phyloP scores from a whole-genome alignment of 1,140 invertebrate genomes.

The Drosophila obscura region DNA sequence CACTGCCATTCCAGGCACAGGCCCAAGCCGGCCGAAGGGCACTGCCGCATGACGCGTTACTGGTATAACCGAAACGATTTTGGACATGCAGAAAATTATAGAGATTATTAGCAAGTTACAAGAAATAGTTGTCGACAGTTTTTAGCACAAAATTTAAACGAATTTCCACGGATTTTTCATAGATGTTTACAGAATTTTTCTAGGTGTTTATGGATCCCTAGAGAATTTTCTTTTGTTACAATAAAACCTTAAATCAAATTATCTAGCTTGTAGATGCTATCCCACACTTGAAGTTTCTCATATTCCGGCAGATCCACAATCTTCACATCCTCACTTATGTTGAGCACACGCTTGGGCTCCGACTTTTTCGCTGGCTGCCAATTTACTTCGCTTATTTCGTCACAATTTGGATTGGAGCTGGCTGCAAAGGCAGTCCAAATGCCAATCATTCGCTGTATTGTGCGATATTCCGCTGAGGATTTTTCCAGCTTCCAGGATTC shows the following conservation, averaged over 20 bases:
- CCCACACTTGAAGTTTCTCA: slow-evolving; percentile 84
- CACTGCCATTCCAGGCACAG: too few relatives aligned
- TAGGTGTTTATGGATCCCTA: too few relatives aligned
- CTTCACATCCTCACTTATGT: slow-evolving; percentile 80
- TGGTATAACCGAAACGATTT: too few relatives aligned
- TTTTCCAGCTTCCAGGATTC: slow-evolving; percentile 81
- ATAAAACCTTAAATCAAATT: slow-evolving; percentile 13
- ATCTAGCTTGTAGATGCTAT: slow-evolving; percentile 64
- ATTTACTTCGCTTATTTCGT: slow-evolving; percentile 37
- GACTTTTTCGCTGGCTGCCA: slow-evolving; percentile 72
- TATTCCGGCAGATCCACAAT: slow-evolving; percentile 80
- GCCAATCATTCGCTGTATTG: slow-evolving; percentile 79
- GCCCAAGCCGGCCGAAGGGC: too few relatives aligned
- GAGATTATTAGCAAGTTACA: too few relatives aligned
- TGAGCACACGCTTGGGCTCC: slow-evolving; percentile 61
- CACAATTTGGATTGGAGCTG: slow-evolving; percentile 76
- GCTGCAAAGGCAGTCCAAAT: slow-evolving; percentile 84
- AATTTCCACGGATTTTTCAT: too few relatives aligned
- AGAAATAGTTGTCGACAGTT: too few relatives aligned
- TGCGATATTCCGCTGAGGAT: slow-evolving; percentile 63
- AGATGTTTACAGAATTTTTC: too few relatives aligned
- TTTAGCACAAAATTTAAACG: background rate
- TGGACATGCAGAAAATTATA: too few relatives aligned
- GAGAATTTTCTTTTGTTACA: too few relatives aligned
- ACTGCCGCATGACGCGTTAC: too few relatives aligned